Conservation (phyloP, 2,113 vertebrate genomes). For the Gobiocypris rarus region DNA sequence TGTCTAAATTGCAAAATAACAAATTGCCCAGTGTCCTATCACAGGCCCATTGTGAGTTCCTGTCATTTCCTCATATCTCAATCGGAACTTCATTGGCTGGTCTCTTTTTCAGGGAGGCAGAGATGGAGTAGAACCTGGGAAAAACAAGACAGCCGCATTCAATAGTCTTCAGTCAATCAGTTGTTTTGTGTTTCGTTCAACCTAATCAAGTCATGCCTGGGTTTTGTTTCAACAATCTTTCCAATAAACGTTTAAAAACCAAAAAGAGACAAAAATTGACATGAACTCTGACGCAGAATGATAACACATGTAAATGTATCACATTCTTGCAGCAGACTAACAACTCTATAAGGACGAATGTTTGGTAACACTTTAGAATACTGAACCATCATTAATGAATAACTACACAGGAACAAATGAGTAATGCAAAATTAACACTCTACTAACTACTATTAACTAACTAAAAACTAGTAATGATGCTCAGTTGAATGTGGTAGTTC, state of each 20-base stretch:
- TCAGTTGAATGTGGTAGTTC: too few species aligned
- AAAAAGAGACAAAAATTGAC: too few species aligned
- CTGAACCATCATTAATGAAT: too few species aligned
- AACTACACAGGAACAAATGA: too few species aligned
- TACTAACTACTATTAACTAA: too few species aligned
- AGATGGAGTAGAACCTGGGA: slow-evolving; percentile 70
- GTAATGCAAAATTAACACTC: too few species aligned
- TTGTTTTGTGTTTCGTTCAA: neutral
- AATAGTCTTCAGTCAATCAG: neutral
- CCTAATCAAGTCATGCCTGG: neutral
- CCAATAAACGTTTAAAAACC: neutral
- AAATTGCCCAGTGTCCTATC: slow-evolving; percentile 52
- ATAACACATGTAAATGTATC: too few species aligned
- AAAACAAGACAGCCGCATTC: slow-evolving; percentile 9
- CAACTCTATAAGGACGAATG: neutral
- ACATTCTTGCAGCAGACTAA: neutral
- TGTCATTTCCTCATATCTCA: slow-evolving; percentile 66
- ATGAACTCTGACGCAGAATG: neutral
- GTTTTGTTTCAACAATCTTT: neutral
- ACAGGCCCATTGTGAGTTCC: slow-evolving; percentile 21
- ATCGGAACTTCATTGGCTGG: slow-evolving; percentile 62
- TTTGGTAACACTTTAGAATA: too few species aligned
- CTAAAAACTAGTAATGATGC: too few species aligned
- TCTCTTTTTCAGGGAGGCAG: slow-evolving; percentile 62
- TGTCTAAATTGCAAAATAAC: slow-evolving; percentile 40